phyloP scores from a whole-genome alignment of 2,113 vertebrate genomes.

The Vulpes lagopus region DNA sequence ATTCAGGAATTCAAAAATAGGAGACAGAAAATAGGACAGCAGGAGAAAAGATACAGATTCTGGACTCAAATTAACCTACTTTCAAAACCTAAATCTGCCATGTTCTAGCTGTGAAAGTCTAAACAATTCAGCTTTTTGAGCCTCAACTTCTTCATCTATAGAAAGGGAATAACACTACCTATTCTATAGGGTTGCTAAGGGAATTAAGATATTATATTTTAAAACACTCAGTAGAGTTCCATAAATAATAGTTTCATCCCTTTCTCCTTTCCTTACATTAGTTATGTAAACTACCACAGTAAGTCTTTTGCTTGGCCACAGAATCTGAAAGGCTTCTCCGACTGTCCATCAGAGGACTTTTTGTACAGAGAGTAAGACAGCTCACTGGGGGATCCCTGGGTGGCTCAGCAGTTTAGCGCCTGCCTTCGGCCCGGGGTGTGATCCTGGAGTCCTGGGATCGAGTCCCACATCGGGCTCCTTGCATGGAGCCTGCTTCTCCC shows the following conservation, averaged over 20 bases:
- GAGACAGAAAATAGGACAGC: constrained; percentile 49
- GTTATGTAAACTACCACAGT: constrained; percentile 39
- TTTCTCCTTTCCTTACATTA: constrained; percentile 30
- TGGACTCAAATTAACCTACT: constrained; percentile 50
- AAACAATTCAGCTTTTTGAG: constrained; percentile 35
- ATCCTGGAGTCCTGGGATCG: too few relatives aligned
- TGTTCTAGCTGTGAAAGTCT: constrained; percentile 19
- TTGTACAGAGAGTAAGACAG: neutral
- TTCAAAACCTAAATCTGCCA: constrained; percentile 57
- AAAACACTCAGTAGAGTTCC: constrained; percentile 22
- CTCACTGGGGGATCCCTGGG: neutral
- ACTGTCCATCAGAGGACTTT: neutral
- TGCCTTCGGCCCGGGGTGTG: too few relatives aligned
- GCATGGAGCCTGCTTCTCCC: too few relatives aligned
- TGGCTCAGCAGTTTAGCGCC: too few relatives aligned
- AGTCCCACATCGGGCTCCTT: too few relatives aligned
- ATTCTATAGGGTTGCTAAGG: neutral
- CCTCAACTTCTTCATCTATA: neutral
- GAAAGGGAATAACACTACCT: neutral
- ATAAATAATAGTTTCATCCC: constrained; percentile 16
- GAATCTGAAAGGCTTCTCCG: constrained; percentile 22
- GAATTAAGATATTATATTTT: constrained; percentile 34
- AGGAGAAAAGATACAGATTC: constrained; percentile 48
- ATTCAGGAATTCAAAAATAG: constrained; percentile 61
- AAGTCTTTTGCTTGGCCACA: neutral